Base-by-base conservation (phyloP, 2,888 invertebrate genomes). In the Luffia ferchaultella region DNA sequence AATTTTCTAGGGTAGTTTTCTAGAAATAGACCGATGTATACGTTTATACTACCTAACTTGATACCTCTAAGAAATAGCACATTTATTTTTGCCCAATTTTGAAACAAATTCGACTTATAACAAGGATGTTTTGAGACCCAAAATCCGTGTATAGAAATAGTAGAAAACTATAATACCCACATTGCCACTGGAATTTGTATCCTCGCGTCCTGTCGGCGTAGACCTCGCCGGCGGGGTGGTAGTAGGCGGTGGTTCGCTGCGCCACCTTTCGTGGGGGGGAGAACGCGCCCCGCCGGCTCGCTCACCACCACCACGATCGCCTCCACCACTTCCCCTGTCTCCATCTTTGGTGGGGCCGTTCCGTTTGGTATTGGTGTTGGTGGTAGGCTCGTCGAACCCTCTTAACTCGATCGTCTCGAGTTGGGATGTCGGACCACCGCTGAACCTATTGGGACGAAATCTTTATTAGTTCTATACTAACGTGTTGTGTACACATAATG, bases 321-420 rank as follows among this genome's bases (percentile, higher is more conserved):
- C 30, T 30, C 12, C 12, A 12, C 30, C 30, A 12, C 30, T 3
- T 30, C 12, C 30, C 5, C 64, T 68, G 45, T 68, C 70, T 55
- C 72, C 73, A 59, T 76, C 76, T 63, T 76, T 77, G 16, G 51
- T 47, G 45, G 46, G 54, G 19, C 52, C 49, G 20, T 50, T 53
- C 42, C 54, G 41, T 41, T 55, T 50, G n/a, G n/a, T n/a, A 7
- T 52, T 19, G 9, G 44, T 42, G 5, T 30, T 30, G 30, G 30
- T 3, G 17, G 52, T 75, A 41, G 89, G 88, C 56, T 92, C 94
- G 62, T 97, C 96, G 76, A 97, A 97, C 16, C 97, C 97, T 46
- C 93, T 90, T 60, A 97, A 83, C 73, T 97, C 97, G 62, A 97
- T 97, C 41, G 94, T 95, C 63, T 97, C 97, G 64, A 90, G 72